Conservation (phyloP, 2,888 invertebrate genomes). For the Patella ulyssiponensis region DNA sequence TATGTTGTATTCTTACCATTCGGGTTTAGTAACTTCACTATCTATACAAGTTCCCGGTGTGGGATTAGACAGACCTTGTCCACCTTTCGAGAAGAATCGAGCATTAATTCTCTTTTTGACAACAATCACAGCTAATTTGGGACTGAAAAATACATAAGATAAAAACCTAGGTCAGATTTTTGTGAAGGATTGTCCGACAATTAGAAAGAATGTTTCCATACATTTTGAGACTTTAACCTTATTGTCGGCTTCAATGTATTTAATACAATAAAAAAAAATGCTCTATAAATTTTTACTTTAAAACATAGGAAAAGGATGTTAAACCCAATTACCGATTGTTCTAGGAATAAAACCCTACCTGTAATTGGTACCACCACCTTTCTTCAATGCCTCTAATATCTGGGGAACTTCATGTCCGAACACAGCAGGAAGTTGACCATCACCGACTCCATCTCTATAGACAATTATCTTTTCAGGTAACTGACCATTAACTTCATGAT, state of each 20-base stretch:
- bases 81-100: constrained; percentile 78
- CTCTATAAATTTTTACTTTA: too few relatives aligned
- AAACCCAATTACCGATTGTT: too few relatives aligned
- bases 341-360: constrained; percentile 40
- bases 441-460: constrained; percentile 87
- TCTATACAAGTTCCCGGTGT: constrained; percentile 91
- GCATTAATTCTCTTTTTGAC: constrained; percentile 94
- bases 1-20: constrained; percentile 61
- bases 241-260: too few relatives aligned
- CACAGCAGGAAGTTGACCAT: constrained; percentile 69
- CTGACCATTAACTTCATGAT: constrained; percentile 75
- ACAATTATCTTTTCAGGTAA: constrained; percentile 88
- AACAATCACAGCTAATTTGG: constrained; percentile 83
- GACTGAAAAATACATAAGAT: constrained; percentile 73
- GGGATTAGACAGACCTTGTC: constrained; percentile 75
- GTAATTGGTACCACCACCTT: constrained; percentile 52
- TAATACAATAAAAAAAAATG: too few relatives aligned
- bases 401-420: constrained; percentile 67
- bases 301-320: too few relatives aligned
- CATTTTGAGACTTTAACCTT: too few relatives aligned
- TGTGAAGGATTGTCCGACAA: too few relatives aligned
- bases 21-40: constrained; percentile 81
- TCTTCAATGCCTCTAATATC: constrained; percentile 57
- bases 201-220: too few relatives aligned
- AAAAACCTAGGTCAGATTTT: too few relatives aligned